phyloP scores from a whole-genome alignment of 2,797 vertebrate genomes.

The Chaetophractus vellerosus region DNA sequence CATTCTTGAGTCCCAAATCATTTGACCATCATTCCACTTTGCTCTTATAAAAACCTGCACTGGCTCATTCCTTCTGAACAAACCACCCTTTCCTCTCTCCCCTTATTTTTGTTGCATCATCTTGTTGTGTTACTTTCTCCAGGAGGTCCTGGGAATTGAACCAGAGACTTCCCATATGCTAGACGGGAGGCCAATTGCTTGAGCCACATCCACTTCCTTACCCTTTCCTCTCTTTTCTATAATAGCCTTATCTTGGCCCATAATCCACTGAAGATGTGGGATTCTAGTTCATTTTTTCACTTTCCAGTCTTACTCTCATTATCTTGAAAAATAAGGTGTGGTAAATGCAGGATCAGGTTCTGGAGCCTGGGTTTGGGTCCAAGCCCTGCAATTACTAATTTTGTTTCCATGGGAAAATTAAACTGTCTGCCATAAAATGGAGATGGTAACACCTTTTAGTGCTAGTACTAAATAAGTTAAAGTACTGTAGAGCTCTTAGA shows the following conservation, averaged over 20 bases:
- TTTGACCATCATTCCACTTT: background rate
- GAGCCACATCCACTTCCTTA: too few relatives aligned
- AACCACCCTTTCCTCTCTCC: too few relatives aligned
- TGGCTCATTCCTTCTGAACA: background rate
- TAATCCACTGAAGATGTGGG: background rate
- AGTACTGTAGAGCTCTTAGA: background rate
- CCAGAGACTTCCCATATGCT: too few relatives aligned
- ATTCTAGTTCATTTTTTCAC: background rate
- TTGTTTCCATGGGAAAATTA: background rate
- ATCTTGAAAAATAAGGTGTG: background rate
- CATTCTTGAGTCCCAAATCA: background rate
- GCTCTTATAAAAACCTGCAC: rapidly evolving
- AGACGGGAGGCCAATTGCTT: too few relatives aligned
- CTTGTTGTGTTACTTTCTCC: too few relatives aligned
- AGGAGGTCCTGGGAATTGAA: too few relatives aligned
- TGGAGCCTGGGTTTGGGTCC: background rate
- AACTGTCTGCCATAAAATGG: background rate
- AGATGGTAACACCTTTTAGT: background rate
- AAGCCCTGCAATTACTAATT: background rate
- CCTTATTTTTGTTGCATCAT: too few relatives aligned
- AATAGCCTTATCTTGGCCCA: background rate
- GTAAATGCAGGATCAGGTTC: background rate
- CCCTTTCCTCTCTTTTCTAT: background rate
- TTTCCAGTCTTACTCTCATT: background rate
- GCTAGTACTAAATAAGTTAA: background rate